phyloP scores from a whole-genome alignment of 2,888 invertebrate genomes.

The Meliscaeva auricollis region DNA sequence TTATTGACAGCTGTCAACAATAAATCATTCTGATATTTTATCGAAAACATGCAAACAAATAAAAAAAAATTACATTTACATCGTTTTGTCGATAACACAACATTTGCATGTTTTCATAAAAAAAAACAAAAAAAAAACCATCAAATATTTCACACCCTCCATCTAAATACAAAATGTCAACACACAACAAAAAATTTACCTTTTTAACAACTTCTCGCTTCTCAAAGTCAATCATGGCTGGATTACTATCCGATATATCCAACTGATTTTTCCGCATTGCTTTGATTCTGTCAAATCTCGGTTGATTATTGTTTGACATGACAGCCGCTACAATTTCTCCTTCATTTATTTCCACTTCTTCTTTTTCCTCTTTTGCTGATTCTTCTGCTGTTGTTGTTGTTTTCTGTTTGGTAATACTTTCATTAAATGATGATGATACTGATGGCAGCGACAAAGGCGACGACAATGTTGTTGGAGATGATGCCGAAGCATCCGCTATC shows the following conservation, averaged over 20 bases:
- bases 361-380: background rate
- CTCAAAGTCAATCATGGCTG: constrained; percentile 82
- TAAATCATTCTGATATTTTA: constrained; percentile 16
- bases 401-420: background rate
- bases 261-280: constrained; percentile 30
- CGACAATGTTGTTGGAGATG: constrained; percentile 69
- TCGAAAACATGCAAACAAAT: constrained; percentile 6
- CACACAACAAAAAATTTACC: constrained; percentile 78
- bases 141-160: constrained; percentile 26
- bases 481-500: constrained; percentile 29
- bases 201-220: constrained; percentile 83
- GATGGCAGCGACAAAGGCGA: constrained; percentile 19
- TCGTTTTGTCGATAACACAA: background rate
- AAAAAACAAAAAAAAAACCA: background rate
- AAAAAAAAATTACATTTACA: background rate
- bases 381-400: too few relatives aligned
- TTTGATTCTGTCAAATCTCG: background rate
- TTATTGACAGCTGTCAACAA: constrained; percentile 17
- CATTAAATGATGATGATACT: constrained; percentile 27
- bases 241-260: constrained; percentile 80
- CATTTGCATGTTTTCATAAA: background rate
- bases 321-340: constrained; percentile 55
- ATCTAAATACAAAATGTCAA: constrained; percentile 55
- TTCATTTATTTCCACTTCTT: constrained; percentile 8
- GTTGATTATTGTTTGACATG: constrained; percentile 42